Evolutionary conservation across 1,140 invertebrate species (phyloP), one percentile per base, ranked within the genome.

Genomic region (Drosophila prosaltans): DNA sequence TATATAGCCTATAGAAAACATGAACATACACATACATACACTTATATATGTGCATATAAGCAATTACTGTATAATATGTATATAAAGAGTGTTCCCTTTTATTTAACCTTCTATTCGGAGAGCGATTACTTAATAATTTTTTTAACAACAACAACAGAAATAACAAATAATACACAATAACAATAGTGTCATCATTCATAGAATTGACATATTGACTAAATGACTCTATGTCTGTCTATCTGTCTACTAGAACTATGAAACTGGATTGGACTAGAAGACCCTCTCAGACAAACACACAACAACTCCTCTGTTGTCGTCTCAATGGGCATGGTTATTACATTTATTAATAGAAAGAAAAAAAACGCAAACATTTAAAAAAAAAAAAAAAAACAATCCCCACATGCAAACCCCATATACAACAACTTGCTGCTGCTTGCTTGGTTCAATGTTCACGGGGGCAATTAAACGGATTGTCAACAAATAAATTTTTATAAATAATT

Each of bases 381-480:
- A 51, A 48, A 45, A 43, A 39, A 2, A 5, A 11, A 58, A 30
- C 2, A 36, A 36, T 6, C 3, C 32, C 32, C 28, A 57, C 81
- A 85, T 85, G 82, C 78, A 85, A 76, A 21, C 67, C 59, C 68
- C 63, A 43, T 16, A 16, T 16, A 30, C 70, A 57, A 28, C 26
- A 36, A 30, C 45, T 51, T 51, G 45, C 21, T 5, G 39, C 39
- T 9, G 9, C 9, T 3, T 32, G 9, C 32, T 16, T 16, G 16
- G 58, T 43, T 62, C 41, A 65, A 65, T 39, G 45, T 40, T 24
- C 45, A 55, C 79, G 40, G 75, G 69, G 77, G 83, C 72, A 86
- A 86, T 88, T 82, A 82, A 71, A 45, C 72, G 72, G 45, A 80
- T 79, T 86, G 75, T 88, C 82, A 86, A 81, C 79, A 77, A 82